Evolutionary conservation across 2,888 invertebrate species (phyloP).

Genomic region (Allophyes oxyacanthae): DNA sequence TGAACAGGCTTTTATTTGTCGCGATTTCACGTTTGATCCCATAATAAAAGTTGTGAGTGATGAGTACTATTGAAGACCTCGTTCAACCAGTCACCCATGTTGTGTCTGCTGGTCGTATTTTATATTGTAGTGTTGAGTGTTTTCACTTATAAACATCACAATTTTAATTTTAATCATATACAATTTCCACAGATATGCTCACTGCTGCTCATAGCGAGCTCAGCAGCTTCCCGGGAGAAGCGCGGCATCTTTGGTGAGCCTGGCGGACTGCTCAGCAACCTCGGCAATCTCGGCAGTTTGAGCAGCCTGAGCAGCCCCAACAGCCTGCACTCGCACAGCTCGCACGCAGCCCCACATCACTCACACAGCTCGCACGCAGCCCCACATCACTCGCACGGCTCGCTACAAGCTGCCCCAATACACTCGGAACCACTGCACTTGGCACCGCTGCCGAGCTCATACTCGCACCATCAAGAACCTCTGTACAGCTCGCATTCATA

Average conservation of each 20-base stretch:
- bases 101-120: too few species aligned
- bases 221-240: conserved; percentile 65
- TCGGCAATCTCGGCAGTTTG: conserved; percentile 34
- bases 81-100: too few species aligned
- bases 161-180: too few species aligned
- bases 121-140: too few species aligned
- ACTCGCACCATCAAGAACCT: conserved; percentile 19
- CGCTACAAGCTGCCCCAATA: conserved; percentile 20
- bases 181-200: conserved; percentile 60
- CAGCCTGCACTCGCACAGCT: conserved; percentile 2
- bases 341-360: background rate
- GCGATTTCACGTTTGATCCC: too few species aligned
- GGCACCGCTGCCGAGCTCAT: conserved; percentile 23
- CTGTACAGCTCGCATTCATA: conserved; percentile 16
- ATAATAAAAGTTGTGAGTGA: too few species aligned
- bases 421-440: conserved; percentile 26
- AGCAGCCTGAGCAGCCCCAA: conserved; percentile 35
- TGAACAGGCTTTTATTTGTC: too few species aligned
- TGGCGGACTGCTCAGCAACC: conserved; percentile 59
- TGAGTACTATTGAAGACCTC: too few species aligned
- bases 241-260: conserved; percentile 73
- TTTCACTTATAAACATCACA: too few species aligned
- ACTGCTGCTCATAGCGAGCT: conserved; percentile 63
- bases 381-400: conserved; percentile 1
- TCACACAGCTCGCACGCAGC: conserved; percentile 14